Conservation (phyloP, 2,113 vertebrate species). For the Lepidothrix coronata region DNA sequence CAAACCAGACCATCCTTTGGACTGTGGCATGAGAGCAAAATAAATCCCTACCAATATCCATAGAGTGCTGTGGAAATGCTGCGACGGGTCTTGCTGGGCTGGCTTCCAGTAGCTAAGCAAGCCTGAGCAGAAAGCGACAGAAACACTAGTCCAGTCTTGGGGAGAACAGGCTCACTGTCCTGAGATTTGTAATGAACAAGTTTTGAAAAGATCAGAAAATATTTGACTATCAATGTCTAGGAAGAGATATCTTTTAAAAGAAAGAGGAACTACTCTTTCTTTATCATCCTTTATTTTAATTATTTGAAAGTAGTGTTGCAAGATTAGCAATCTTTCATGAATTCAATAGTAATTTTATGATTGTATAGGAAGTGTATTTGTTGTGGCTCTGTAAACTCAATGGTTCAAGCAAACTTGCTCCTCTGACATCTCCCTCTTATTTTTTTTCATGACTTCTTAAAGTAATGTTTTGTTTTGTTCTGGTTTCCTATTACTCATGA, state of each 20-base stretch:
- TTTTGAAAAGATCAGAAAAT: background rate
- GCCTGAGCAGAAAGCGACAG: background rate
- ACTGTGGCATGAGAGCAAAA: background rate
- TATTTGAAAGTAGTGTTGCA: background rate
- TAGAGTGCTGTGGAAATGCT: background rate
- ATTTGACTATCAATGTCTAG: background rate
- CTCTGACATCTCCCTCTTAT: background rate
- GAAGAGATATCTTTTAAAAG: background rate
- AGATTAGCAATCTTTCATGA: background rate
- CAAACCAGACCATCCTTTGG: background rate
- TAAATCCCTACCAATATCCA: background rate
- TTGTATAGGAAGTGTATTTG: background rate
- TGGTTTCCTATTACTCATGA: background rate
- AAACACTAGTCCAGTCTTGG: background rate
- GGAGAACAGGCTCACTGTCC: background rate
- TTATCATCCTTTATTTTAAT: background rate
- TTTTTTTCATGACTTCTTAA: background rate
- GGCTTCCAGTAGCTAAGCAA: background rate
- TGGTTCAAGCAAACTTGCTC: background rate
- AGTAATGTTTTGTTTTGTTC: background rate
- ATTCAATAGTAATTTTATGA: background rate
- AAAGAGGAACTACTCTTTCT: background rate
- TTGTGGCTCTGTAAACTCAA: background rate
- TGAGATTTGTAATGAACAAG: background rate
- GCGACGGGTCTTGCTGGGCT: background rate